phyloP scores from a whole-genome alignment of 2,888 invertebrate species.

The Trimorus sp. region DNA sequence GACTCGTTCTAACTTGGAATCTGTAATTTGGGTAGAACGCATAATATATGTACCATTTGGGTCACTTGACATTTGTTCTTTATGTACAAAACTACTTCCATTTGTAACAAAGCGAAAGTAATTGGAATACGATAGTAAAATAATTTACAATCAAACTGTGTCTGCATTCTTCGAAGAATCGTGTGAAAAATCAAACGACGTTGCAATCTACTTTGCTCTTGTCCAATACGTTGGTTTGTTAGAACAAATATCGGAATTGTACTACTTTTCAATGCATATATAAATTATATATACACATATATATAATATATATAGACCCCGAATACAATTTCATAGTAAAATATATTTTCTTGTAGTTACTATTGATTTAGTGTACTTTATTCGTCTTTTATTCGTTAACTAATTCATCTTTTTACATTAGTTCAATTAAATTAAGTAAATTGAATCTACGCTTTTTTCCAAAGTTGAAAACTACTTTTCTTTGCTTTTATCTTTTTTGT shows the following conservation, averaged over 20 bases:
- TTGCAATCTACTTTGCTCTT: not conserved
- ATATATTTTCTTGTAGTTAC: constrained; percentile 7
- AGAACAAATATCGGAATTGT: constrained; percentile 1
- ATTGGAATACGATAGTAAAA: constrained; percentile 1
- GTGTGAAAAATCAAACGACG: not conserved
- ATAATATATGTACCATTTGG: not conserved
- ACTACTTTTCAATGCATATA: not conserved
- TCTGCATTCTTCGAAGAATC: not conserved
- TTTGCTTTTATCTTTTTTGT: no score
- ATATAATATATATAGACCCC: not conserved
- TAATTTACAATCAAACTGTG: constrained; percentile 5
- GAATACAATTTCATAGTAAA: constrained; percentile 4
- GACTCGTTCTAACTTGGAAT: no score
- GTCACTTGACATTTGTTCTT: not conserved
- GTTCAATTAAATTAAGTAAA: no score
- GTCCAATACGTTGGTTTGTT: constrained; percentile 6
- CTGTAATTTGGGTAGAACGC: no score
- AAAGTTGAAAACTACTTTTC: no score
- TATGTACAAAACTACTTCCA: not conserved
- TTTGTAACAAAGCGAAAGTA: constrained; percentile 1
- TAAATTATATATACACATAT: not conserved
- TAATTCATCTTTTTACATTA: no score
- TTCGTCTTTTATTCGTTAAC: no score
- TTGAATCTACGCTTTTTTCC: no score
- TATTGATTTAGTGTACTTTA: not conserved